Evolutionary conservation across 1,140 invertebrate genomes (phyloP).

Genomic region (Drosophila bipectinata): DNA sequence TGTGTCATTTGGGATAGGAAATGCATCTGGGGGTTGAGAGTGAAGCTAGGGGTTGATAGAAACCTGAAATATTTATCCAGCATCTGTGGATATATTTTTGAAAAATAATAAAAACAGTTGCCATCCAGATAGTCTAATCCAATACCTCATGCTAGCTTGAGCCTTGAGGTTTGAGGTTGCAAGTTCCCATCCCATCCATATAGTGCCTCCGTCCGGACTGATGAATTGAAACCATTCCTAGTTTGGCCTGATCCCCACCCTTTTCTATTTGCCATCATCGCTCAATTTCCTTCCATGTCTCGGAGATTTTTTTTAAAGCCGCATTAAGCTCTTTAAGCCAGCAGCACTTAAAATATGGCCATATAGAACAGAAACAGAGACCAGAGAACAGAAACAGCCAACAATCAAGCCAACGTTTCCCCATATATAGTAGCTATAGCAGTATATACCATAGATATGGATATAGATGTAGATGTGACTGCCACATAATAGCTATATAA

Average conservation of each 20-base stretch:
- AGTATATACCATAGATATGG: conserved; percentile 18
- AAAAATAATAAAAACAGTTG: too few relatives aligned
- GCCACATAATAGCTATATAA: conserved; percentile 39
- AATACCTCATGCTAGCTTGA: neutral
- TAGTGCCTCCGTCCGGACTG: conserved; percentile 29
- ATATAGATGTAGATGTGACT: conserved; percentile 17
- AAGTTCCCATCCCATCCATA: conserved; percentile 1
- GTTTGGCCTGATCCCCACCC: conserved; percentile 28
- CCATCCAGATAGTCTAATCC: conserved; percentile 3
- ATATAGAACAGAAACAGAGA: conserved; percentile 52
- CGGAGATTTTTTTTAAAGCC: conserved; percentile 74
- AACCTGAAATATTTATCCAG: neutral
- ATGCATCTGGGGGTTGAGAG: neutral
- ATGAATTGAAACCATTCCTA: conserved; percentile 50
- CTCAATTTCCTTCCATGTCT: conserved; percentile 10
- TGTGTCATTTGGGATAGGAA: conserved; percentile 4
- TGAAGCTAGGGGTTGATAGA: conserved; percentile 2
- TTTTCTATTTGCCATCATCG: conserved; percentile 29
- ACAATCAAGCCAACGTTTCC: neutral
- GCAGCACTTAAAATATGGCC: conserved; percentile 76
- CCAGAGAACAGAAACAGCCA: conserved; percentile 11
- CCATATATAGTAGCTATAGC: conserved; percentile 12
- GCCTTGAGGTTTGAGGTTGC: conserved; percentile 14
- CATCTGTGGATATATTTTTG: neutral
- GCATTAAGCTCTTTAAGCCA: conserved; percentile 75